phyloP scores from a whole-genome alignment of 1,140 invertebrate genomes.

The Heliconius congener region DNA sequence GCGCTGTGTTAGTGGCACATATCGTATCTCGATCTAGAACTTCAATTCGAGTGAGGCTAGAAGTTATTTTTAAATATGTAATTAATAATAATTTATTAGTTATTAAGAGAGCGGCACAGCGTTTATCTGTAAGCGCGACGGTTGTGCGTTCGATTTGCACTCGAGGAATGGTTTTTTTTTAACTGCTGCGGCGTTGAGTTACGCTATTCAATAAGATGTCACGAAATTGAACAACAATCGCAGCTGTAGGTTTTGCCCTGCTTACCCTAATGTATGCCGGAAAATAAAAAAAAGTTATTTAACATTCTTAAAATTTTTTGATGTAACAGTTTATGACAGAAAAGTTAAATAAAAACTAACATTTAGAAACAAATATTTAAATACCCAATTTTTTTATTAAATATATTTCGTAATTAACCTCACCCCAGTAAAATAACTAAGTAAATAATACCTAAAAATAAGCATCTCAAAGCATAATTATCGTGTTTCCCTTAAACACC shows the following conservation, averaged over 20 bases:
- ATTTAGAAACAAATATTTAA: background rate
- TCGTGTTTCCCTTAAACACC: background rate
- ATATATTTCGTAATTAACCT: background rate
- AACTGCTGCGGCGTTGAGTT: too few species aligned
- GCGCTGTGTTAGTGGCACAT: slow-evolving; percentile 29
- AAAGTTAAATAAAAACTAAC: background rate
- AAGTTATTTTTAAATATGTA: slow-evolving; percentile 2
- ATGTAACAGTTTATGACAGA: too few species aligned
- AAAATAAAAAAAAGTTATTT: too few species aligned
- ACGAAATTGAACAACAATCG: too few species aligned
- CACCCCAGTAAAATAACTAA: background rate
- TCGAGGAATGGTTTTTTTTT: too few species aligned
- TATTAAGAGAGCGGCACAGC: background rate
- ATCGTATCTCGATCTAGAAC: slow-evolving; percentile 25
- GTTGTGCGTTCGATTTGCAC: too few species aligned
- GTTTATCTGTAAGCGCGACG: background rate
- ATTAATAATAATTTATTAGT: slow-evolving; percentile 4
- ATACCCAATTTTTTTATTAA: background rate
- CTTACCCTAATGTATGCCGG: too few species aligned
- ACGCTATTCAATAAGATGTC: too few species aligned
- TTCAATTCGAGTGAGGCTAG: background rate
- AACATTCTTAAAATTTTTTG: too few species aligned
- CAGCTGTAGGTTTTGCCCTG: too few species aligned
- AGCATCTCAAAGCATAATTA: background rate
- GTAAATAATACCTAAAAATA: background rate